Conservation (phyloP, 2,888 invertebrate species). For the Busseola fusca region DNA sequence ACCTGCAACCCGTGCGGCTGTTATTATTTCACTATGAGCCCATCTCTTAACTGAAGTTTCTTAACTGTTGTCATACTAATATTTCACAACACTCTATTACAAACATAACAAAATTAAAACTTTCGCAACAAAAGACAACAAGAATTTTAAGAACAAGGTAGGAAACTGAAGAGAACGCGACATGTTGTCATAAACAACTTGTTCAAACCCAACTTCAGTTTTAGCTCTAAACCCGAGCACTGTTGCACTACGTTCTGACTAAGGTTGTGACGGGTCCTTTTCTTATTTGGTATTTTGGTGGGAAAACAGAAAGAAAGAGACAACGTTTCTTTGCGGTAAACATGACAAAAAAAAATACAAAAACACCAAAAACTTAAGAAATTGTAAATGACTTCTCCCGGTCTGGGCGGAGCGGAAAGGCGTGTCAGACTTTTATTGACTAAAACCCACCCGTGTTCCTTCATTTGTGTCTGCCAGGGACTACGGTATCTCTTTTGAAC, state of each 20-base stretch:
- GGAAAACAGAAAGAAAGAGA: too few species aligned
- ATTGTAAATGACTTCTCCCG: too few species aligned
- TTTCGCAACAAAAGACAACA: conserved; percentile 45
- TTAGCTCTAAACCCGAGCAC: conserved; percentile 48
- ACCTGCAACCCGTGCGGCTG: background rate
- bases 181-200: conserved; percentile 65
- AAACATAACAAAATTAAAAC: conserved; percentile 50
- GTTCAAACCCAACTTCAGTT: conserved; percentile 50
- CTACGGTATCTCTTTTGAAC: too few species aligned
- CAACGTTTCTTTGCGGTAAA: too few species aligned
- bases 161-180: conserved; percentile 50
- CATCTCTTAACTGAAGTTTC: background rate
- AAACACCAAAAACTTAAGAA: too few species aligned
- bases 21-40: background rate
- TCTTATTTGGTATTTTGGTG: too few species aligned
- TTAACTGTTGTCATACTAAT: background rate
- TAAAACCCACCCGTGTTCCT: too few species aligned
- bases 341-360: too few species aligned
- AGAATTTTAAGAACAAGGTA: conserved; percentile 56
- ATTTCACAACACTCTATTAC: conserved; percentile 28
- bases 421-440: too few species aligned
- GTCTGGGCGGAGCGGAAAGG: too few species aligned
- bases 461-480: too few species aligned
- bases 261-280: background rate
- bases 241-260: conserved; percentile 23